Conservation (phyloP, 2,888 invertebrate species). For the Himalopsyche kuldschensis region DNA sequence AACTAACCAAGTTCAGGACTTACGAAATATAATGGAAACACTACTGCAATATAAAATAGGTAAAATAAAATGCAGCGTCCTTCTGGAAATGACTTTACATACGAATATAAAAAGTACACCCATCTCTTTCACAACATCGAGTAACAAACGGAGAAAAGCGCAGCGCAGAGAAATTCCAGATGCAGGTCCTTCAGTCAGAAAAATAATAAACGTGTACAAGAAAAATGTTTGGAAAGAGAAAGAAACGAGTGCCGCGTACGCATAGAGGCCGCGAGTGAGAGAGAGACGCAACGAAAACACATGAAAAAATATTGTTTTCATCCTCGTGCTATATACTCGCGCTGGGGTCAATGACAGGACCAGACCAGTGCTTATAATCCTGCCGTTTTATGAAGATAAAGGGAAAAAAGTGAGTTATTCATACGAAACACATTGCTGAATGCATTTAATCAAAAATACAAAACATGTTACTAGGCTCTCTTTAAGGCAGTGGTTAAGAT, state of each 20-base stretch:
- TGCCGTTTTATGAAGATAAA: background rate
- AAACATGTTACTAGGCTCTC: too few relatives aligned
- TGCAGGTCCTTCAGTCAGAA: background rate
- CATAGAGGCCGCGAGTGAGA: background rate
- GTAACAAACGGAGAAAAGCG: background rate
- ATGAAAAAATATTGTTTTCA: slow-evolving; percentile 12
- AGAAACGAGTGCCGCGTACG: background rate
- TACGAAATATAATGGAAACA: too few relatives aligned
- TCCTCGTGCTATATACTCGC: slow-evolving; percentile 16
- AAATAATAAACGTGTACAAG: background rate
- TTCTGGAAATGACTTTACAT: background rate
- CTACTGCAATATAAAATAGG: too few relatives aligned
- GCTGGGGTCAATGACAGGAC: slow-evolving; percentile 4
- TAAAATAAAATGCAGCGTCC: background rate
- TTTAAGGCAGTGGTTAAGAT: too few relatives aligned
- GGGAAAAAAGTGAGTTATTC: too few relatives aligned
- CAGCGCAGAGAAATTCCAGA: background rate
- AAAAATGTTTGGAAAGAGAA: slow-evolving; percentile 2
- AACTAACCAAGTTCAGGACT: too few relatives aligned
- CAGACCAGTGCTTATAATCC: background rate
- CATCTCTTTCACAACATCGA: background rate
- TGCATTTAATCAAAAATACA: too few relatives aligned
- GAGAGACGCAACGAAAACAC: slow-evolving; percentile 20
- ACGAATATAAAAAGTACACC: background rate
- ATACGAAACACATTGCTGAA: too few relatives aligned